Base-by-base conservation (phyloP, 2,888 invertebrate species). In the Lutraria lutraria region DNA sequence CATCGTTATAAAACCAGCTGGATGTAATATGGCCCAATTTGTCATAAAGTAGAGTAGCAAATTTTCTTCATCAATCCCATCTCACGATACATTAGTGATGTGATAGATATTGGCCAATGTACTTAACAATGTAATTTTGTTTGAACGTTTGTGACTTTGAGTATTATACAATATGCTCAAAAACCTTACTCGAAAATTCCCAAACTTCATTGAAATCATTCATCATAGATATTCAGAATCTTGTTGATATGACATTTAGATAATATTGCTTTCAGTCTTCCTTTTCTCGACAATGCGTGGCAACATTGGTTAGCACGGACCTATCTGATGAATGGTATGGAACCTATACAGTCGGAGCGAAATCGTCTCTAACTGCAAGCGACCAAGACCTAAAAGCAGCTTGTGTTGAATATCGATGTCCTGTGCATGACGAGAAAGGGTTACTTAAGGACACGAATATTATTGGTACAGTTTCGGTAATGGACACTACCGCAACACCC, bases 371-470 rank as follows among this genome's bases (percentile, higher is more conserved):
- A 19, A 15, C 31, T 31, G 13, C 60, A 8, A 34, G 34, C 34
- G 34, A 82, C 21, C 56, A 21, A 31, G 31, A 60, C 21, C 4
- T 82, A 6, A 60, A 82, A 60, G 54, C 82, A 19, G 82, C 82
- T 56, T 82, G 82, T 60, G 60, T 82, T 29, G 82, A 82, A 31
- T 82, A 54, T 34, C 1, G 82, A 31, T 82, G 82, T 60, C 4
- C 82, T 31, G 82, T 60, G 3, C 56, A 82, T 82, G 82, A 53
- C 21, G 52, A 60, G 60, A 31, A 19, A 34, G 72, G 31, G 16
- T 31, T 15, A 13, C 72, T 72, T 31, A 29, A 31, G 19, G 25
- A 53, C 10, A 82, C 82, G 16, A 56, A 13, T 1, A 21, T 60
- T 15, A 60, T 19, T 31, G 82, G 82, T 10, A 25, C 13, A 12